Base-by-base conservation (phyloP, 2,888 invertebrate genomes). In the Hypsopygia costalis region DNA sequence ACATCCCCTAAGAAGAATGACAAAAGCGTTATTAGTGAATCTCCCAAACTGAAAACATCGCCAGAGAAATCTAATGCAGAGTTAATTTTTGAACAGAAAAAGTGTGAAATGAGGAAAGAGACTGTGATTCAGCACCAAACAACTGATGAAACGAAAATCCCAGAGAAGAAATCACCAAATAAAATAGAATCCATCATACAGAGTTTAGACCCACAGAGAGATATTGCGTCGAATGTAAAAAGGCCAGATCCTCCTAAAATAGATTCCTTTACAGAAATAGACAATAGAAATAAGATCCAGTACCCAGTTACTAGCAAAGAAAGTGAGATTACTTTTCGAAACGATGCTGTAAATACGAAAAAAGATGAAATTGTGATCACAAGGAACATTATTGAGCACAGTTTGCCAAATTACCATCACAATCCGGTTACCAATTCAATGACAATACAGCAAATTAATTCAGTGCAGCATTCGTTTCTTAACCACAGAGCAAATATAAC, bases 81-180 rank as follows among this genome's bases (percentile, higher is more conserved):
- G 30, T 29, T 51, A 0, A 44, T 51, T 9, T 55, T 47, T 39
- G 82, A 83, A 28, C 79, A 72, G 44, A 83, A 79, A 58, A 81
- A 75, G 49, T 62, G 61, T 28, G 87, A 87, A 54, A 51, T 81
- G 34, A 71, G 88, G 41, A 87, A 87, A 56, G 88, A 87, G 55
- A 87, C 87, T 1, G 87, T 88, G 0, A 88, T 88, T 40, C 87
- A 86, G 56, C 85, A 81, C 55, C 87, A 88, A 49, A 69, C 66
- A 22, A 49, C 63, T 1, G 87, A 87, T 21, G 87, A 88, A 39
- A 44, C 44, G 9, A 86, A 80, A 52, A 61, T 37, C 33, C 28
- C 42, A 1, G 86, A 87, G 29, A 87, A 83, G 44, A 86, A 72
- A 40, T 81, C 86, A 0, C 83, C 86, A 1, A 80, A 64, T 41